Base-by-base conservation (phyloP, 2,797 vertebrate genomes). In the Knipowitschia caucasica region DNA sequence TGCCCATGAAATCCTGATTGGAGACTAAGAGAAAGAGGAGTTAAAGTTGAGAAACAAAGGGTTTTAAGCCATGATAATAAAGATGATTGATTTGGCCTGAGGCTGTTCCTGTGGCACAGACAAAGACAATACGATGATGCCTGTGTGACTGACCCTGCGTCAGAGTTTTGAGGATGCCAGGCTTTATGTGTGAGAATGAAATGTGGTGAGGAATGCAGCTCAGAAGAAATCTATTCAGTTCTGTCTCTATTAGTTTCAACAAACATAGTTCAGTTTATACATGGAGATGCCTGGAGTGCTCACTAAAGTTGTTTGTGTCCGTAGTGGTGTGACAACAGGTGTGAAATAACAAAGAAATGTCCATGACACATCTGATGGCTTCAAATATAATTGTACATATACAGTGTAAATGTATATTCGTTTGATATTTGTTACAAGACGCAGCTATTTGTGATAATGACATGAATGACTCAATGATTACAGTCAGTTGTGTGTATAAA, bases 11-110 rank as follows among this genome's bases (percentile, higher is more conserved):
- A 91, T 90, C 54, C 74, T 86, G 89, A 90, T 91, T 90, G 89
- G 89, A 83, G 86, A 71, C 70, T 26, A 50, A 86, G 69, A 80
- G 84, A 84, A 88, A 89, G 83, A 80, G 73, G 56, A 63, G 78
- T 71, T 82, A 46, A 86, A 84, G 85, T 88, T 83, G 77, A 75
- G 67, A 67, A 84, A 91, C 89, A 90, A 91, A 44, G 88, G 86
- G 80, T 85, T 88, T 88, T 86, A 89, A 89, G 88, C 86, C 82
- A 81, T 80, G 86, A 90, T 89, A 89, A 90, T 91, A 91, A 90
- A 89, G 88, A 89, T 88, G 86, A 91, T 86, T 85, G 86, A 88
- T 86, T 83, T 80, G 62, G 87, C 89, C 80, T 52, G 69, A 86
- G 90, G 89, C 88, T 73, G 73, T 90, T 89, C 87, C 89, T 87